Base-by-base conservation (phyloP, 2,888 invertebrate genomes). In the Leptopterna dolabrata region DNA sequence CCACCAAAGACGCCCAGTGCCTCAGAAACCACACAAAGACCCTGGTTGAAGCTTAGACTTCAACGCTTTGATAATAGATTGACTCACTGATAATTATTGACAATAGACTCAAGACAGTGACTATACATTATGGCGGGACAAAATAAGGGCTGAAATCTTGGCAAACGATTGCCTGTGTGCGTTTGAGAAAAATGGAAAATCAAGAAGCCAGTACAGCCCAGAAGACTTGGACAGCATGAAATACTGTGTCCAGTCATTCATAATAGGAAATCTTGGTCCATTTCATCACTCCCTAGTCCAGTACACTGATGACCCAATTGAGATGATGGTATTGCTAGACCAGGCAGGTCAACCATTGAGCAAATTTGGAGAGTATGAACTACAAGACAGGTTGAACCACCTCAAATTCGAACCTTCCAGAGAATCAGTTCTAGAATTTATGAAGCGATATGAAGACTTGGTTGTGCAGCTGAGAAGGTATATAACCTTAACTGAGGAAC, bases 91-190 rank as follows among this genome's bases (percentile, higher is more conserved):
- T n/a, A n/a, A n/a, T n/a, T n/a, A n/a, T n/a, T n/a, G n/a, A n/a
- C n/a, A n/a, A n/a, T n/a, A n/a, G n/a, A 63, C 63, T 9, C 63
- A 63, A 63, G 63, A 71, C n/a, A n/a, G n/a, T n/a, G n/a, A n/a
- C 71, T 71, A 71, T 71, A 71, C 16, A 71, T 30, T 71, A n/a
- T 71, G 71, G 16, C 27, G 19, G 71, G n/a, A 71, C n/a, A n/a
- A 71, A 71, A 71, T 71, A 13, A 1, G 16, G n/a, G 16, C 16
- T n/a, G 19, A n/a, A 71, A 71, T 71, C 19, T 71, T 71, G 71
- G 71, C 71, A 11, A 71, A 71, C 19, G 71, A 71, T 30, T 71
- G 71, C n/a, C 30, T 71, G 71, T 71, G 71, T n/a, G 71, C n/a
- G 14, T 71, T 71, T 30, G 71, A 71, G 14, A 63, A 63, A 9